Percentiles rank a stretch among this genome's conserved stretches.
phyloP scores from a whole-genome alignment of 2,113 vertebrate genomes.

The Scolopax mira region DNA sequence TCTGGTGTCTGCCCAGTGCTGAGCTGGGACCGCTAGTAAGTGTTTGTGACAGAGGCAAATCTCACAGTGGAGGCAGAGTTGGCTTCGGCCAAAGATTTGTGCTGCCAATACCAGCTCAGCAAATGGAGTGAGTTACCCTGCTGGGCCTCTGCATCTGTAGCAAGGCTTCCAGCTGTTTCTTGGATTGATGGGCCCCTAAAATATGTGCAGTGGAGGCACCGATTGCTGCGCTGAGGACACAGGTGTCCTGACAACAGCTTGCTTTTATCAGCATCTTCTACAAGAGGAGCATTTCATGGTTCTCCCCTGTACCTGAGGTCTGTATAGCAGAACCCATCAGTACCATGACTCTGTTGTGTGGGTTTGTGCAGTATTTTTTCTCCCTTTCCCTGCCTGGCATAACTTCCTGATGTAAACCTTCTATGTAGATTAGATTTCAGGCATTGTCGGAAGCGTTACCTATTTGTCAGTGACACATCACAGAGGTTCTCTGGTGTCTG shows the following conservation, averaged over 20 bases:
- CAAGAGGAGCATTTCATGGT: background rate
- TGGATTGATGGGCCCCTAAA: background rate
- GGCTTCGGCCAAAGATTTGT: background rate
- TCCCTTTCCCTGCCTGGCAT: background rate
- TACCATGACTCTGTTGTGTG: background rate
- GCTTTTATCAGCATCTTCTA: background rate
- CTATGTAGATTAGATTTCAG: background rate
- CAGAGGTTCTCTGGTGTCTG: background rate
- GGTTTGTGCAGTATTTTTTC: background rate
- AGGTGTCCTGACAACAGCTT: background rate
- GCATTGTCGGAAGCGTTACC: background rate
- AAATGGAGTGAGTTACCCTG: background rate
- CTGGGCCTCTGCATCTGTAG: background rate
- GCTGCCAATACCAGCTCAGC: background rate
- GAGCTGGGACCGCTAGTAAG: background rate
- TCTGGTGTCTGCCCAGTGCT: background rate
- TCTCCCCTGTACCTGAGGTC: background rate
- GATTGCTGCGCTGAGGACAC: background rate
- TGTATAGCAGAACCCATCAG: background rate
- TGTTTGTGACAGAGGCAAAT: background rate
- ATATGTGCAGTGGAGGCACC: background rate
- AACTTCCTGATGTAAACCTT: background rate
- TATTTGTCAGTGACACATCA: background rate
- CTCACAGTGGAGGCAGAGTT: background rate
- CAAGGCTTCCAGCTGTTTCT: slow-evolving; percentile 2